These are phyloP conservation scores for Lordiphosa fenestrarum DNA, from an alignment of 2,888 invertebrate genomes.

Conservation along the genomic window DNA sequence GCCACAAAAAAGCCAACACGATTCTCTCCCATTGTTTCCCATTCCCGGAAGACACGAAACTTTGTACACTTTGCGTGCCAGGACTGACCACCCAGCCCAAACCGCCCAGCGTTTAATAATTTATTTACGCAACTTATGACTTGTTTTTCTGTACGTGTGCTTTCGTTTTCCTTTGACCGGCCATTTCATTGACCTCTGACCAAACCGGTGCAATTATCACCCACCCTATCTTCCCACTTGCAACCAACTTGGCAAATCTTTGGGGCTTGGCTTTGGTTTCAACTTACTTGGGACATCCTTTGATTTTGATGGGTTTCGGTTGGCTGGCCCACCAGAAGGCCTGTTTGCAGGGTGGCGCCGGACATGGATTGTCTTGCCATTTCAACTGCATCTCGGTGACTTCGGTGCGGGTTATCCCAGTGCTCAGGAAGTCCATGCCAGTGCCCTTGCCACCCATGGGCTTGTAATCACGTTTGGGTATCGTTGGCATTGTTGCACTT, in stretches of 20 bases:
- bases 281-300: conserved; percentile 74
- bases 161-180: conserved; percentile 25
- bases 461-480: conserved; percentile 63
- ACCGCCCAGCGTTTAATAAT: conserved; percentile 48
- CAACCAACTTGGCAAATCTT: conserved; percentile 17
- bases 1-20: neutral
- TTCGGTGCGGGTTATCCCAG: conserved; percentile 57
- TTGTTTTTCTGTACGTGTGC: conserved; percentile 19
- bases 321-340: conserved; percentile 80
- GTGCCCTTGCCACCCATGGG: conserved; percentile 43
- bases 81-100: conserved; percentile 22
- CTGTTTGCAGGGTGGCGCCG: conserved; percentile 76
- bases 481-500: conserved; percentile 66
- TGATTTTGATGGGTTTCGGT: conserved; percentile 78
- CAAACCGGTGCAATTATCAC: neutral
- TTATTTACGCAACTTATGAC: conserved; percentile 69
- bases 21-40: neutral
- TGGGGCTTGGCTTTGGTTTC: conserved; percentile 17
- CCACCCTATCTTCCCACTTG: neutral
- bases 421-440: conserved; percentile 52
- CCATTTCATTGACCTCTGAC: conserved; percentile 55
- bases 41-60: neutral
- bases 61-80: conserved; percentile 8
- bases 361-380: conserved; percentile 66
- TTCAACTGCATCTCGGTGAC: conserved; percentile 77